phyloP scores from a whole-genome alignment of 2,797 vertebrate genomes.

The Lepilemur ruficaudatus region DNA sequence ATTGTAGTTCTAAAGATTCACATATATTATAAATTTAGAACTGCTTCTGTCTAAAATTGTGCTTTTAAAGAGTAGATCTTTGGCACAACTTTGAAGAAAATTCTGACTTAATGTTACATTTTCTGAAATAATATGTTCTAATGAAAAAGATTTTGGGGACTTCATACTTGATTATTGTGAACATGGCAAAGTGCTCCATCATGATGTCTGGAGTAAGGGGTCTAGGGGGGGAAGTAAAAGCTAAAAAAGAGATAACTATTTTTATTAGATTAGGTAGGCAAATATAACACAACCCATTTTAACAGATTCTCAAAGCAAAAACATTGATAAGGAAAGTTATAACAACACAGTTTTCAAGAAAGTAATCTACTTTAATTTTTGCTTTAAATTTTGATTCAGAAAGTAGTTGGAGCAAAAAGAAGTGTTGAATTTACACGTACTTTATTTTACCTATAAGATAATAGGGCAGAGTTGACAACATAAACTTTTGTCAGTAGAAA shows the following conservation, averaged over 20 bases:
- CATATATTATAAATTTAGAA: neutral
- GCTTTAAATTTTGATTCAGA: conserved; percentile 18
- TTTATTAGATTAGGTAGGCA: neutral
- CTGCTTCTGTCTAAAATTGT: neutral
- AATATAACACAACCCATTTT: neutral
- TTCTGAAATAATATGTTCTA: neutral
- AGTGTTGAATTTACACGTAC: neutral
- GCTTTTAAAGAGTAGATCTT: neutral
- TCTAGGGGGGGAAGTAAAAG: neutral
- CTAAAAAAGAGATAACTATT: neutral
- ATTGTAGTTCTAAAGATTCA: neutral
- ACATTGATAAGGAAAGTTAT: neutral
- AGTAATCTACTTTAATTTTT: neutral
- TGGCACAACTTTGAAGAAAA: neutral
- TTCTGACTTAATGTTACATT: neutral
- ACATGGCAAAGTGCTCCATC: neutral
- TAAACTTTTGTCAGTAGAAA: neutral
- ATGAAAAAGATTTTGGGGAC: neutral
- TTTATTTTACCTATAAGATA: neutral
- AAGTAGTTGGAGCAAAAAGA: neutral
- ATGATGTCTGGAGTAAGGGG: neutral
- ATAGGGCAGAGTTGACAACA: neutral
- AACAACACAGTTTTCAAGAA: neutral
- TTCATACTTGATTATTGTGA: neutral
- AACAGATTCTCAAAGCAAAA: neutral